These are phyloP conservation scores for Hypocryptadius cinnamomeus DNA, from an alignment of 2,113 vertebrate species.

Conservation along the genomic window DNA sequence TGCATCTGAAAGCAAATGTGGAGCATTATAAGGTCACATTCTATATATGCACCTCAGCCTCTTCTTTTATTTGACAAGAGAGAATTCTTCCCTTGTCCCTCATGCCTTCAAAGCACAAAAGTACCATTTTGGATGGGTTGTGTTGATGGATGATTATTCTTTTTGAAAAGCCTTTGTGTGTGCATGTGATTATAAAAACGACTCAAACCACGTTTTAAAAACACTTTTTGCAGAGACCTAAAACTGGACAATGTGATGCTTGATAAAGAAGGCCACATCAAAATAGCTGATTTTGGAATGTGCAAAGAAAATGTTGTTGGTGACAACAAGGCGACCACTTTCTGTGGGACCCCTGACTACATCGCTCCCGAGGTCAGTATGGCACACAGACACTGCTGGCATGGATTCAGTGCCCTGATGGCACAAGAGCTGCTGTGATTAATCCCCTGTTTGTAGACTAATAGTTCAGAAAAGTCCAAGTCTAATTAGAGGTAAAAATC, in stretches of 20 bases:
- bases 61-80: not conserved
- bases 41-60: not conserved
- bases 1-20: not conserved
- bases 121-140: not conserved
- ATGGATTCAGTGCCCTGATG: not conserved
- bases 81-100: not conserved
- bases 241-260: constrained; percentile 98
- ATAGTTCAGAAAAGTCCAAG: not conserved
- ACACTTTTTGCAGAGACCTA: constrained; percentile 78
- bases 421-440: not conserved
- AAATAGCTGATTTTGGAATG: constrained; percentile 98
- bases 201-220: not conserved
- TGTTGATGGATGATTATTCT: not conserved
- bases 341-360: constrained; percentile 97
- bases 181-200: not conserved
- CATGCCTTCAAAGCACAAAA: not conserved
- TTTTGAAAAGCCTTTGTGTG: not conserved
- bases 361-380: constrained; percentile 83
- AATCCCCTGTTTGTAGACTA: not conserved
- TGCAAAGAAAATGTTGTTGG: constrained; percentile 92
- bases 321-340: constrained; percentile 89
- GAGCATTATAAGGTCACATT: not conserved
- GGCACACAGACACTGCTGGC: not conserved
- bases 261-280: constrained; percentile 89
- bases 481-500: not conserved